Base-by-base conservation (phyloP, 30 jellyfish, hydroid and myxozoan species). In the Calvadosia cruxmelitensis region DNA sequence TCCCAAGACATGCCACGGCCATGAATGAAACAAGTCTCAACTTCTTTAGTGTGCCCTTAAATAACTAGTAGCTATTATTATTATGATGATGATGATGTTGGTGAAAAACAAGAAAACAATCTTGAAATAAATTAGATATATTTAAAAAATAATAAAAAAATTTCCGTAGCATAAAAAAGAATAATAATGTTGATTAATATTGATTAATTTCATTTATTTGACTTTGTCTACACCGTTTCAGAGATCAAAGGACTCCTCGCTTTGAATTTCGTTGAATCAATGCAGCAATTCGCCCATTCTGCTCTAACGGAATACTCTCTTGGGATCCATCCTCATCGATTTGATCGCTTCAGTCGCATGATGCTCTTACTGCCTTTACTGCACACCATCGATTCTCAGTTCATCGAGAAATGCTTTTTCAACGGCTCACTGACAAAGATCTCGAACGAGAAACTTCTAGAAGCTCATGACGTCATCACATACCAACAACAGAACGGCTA, bases 261-360 rank as follows among this genome's bases (percentile, higher is more conserved):
- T 10, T 61, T 48, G n/a, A 32, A 66, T 0, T 90, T 74, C 77
- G 66, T 82, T 16, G 94, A 75, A 35, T 61, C 69, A 26, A 67
- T 82, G 13, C 94, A 75, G 52, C 90, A 82, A 29, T 84, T 74
- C 50, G 94, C 94, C 0, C 94, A 82, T 34, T 79, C 70, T 1
- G 69, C 69, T 84, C 79, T 82, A 34, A 34, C 80, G 24, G 94
- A 75, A 24, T 82, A 69, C 63, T 31, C 90, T 3, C 31, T 78
- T 29, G 50, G 76, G 12, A 53, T 79, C 63, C 42, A 73, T 71
- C 86, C 82, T 10, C 82, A 78, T 27, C 74, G 64, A 5, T 84
- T 78, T 10, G 84, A 52, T 29, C 53, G 94, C 29, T 82, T 63
- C 64, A 90, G 94, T 33, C 75, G 75, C 66, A 74, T 82, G 78